Percentiles rank a stretch among this genome's conserved stretches.
Conservation (phyloP, 2,888 invertebrate genomes). For the Dromius quadrimaculatus region DNA sequence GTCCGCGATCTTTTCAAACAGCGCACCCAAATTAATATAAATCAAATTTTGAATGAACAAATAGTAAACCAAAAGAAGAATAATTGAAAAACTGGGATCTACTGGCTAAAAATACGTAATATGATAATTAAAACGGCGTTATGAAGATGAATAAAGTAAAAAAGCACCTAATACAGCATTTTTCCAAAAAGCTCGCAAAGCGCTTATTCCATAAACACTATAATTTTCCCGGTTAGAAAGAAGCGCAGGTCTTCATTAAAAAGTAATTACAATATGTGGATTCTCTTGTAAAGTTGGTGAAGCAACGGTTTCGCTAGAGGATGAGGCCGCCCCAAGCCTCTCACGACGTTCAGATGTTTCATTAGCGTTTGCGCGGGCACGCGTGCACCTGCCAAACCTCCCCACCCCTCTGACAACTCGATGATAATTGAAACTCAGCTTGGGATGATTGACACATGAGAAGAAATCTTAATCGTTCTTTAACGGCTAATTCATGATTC, state of each 20-base stretch:
- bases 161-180: slow-evolving; percentile 40
- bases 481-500: neutral
- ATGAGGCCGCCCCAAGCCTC: slow-evolving; percentile 17
- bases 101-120: slow-evolving; percentile 21
- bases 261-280: slow-evolving; percentile 49
- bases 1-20: slow-evolving; percentile 11
- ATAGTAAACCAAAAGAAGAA: too few relatives aligned
- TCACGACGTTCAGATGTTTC: slow-evolving; percentile 25
- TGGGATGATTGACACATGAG: slow-evolving; percentile 27
- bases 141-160: slow-evolving; percentile 30
- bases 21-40: slow-evolving; percentile 13
- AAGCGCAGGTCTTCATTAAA: slow-evolving; percentile 49
- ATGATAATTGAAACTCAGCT: slow-evolving; percentile 41
- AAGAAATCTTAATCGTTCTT: slow-evolving; percentile 3
- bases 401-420: neutral
- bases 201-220: slow-evolving; percentile 49
- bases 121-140: slow-evolving; percentile 49
- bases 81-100: too few relatives aligned
- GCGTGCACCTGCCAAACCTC: slow-evolving; percentile 21
- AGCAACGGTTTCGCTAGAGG: slow-evolving; percentile 16
- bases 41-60: slow-evolving; percentile 31
- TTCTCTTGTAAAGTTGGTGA: slow-evolving; percentile 2
- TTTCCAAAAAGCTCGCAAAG: slow-evolving; percentile 38
- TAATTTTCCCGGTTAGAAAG: slow-evolving; percentile 48
- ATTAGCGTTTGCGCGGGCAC: slow-evolving; percentile 9